phyloP scores from a whole-genome alignment of 2,888 invertebrate genomes.

The Dioctria linearis region DNA sequence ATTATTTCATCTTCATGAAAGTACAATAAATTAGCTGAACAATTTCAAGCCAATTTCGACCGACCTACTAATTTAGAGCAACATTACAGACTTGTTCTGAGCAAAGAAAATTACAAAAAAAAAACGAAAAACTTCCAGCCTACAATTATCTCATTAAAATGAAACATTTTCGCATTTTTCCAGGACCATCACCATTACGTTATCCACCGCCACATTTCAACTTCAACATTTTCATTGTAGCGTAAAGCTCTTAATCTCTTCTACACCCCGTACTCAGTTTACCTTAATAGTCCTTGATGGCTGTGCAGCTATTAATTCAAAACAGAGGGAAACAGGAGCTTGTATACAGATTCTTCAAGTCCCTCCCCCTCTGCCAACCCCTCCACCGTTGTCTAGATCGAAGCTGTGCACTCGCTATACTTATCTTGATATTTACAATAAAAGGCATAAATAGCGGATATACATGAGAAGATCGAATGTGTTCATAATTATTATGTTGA shows the following conservation, averaged over 20 bases:
- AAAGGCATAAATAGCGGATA: conserved; percentile 16
- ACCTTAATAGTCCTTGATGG: conserved; percentile 14
- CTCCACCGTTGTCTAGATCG: not conserved
- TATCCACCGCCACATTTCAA: conserved; percentile 12
- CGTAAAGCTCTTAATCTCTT: conserved; percentile 4
- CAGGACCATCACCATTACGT: conserved; percentile 16
- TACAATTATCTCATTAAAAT: conserved; percentile 43
- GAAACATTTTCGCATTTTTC: conserved; percentile 27
- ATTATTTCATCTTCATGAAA: too few relatives aligned
- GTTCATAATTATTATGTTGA: conserved; percentile 22
- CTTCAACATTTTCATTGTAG: conserved; percentile 42
- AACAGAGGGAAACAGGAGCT: not conserved
- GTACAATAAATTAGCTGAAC: too few relatives aligned
- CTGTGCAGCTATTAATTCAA: conserved; percentile 34
- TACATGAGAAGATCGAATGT: not conserved
- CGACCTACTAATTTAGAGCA: conserved; percentile 1
- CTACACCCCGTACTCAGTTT: conserved; percentile 1
- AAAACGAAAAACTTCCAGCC: conserved; percentile 7
- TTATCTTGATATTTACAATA: conserved; percentile 37
- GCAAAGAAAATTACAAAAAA: conserved; percentile 33
- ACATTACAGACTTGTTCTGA: conserved; percentile 23
- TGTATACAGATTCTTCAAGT: conserved; percentile 7
- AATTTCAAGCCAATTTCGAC: too few relatives aligned
- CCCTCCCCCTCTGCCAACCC: too few relatives aligned
- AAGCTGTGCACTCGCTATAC: conserved; percentile 32